Evolutionary conservation across 2,113 vertebrate genomes (phyloP), one percentile per base, ranked within the genome.

Genomic region (Nymphicus hollandicus): DNA sequence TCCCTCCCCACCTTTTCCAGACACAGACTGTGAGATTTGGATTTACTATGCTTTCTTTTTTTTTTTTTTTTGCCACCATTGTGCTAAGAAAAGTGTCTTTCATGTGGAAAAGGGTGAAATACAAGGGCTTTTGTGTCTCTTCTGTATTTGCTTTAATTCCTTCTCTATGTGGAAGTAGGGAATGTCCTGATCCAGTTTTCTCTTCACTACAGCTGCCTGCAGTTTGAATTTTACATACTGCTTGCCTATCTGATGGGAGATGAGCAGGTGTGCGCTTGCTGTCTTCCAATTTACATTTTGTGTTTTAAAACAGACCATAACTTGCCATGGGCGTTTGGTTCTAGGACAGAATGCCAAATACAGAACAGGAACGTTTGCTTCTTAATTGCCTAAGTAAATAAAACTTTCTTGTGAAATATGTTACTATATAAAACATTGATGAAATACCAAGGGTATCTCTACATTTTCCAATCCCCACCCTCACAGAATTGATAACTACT

Each of bases 401-500:
- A 89, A 95, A 91, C 80, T 95, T 93, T 87, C 83, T 96, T 94
- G 81, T 94, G 96, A 96, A 97, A 96, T 81, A 60, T 11, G 81
- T 94, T 96, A 89, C 92, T 93, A 89, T 94, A 93, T 93, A 96
- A 95, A 96, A 94, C 70, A 94, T 13, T 84, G 93, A 89, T 69
- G 92, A 95, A 94, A 94, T 86, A 88, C 69, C 65, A 95, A 79
- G 37, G 16, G 86, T 72, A 89, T 86, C 84, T 94, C 95, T 96
- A 81, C 70, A 82, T 93, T 94, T 96, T 94, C 81, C 61, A 91
- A 35, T 92, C 77, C 39, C 65, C 81, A 87, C 83, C 73, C 73
- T 84, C 70, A 76, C 35, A 91, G 88, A 91, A 87, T 68, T 11
- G 23, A 1, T 52, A 77, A 50, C 35, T 84, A 10, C 44, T 61